A percentile compares a stretch with the other conserved stretches of the same genome.
phyloP scores from a whole-genome alignment of 2,113 vertebrate species.

The Pachycephala philippinensis region DNA sequence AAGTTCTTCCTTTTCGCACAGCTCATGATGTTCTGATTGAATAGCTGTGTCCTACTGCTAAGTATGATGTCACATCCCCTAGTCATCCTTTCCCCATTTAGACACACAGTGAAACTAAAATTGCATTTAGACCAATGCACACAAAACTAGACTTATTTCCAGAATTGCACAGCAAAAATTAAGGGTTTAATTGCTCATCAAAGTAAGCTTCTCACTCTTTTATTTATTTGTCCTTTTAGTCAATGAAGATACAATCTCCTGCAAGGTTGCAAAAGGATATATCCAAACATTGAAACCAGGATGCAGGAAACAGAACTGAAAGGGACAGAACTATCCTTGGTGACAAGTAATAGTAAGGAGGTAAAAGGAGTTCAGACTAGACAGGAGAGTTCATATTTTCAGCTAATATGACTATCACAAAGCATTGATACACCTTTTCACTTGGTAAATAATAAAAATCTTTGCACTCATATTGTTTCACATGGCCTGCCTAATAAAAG shows the following conservation, averaged over 20 bases:
- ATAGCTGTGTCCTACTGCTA: not conserved
- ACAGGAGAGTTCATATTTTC: not conserved
- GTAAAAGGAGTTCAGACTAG: not conserved
- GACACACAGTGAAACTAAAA: conserved; percentile 34
- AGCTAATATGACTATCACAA: not conserved
- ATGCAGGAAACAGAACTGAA: not conserved
- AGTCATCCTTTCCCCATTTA: not conserved
- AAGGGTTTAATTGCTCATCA: not conserved
- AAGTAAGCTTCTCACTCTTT: not conserved
- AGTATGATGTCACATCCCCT: not conserved
- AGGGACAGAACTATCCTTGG: not conserved
- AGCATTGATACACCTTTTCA: not conserved
- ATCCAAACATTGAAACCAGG: not conserved
- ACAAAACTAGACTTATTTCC: not conserved
- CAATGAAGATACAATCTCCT: not conserved
- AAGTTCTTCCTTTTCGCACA: not conserved
- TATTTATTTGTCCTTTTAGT: conserved; percentile 13
- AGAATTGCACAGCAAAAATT: not conserved
- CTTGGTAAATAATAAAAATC: not conserved
- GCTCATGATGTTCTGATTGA: not conserved
- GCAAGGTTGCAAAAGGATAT: not conserved
- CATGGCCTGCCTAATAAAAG: not conserved
- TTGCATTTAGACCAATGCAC: not conserved
- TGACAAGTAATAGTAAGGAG: not conserved
- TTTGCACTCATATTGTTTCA: not conserved